These are phyloP conservation scores for Harpagoxenus sublaevis DNA, from an alignment of 2,888 invertebrate genomes.

Conservation along the genomic window DNA sequence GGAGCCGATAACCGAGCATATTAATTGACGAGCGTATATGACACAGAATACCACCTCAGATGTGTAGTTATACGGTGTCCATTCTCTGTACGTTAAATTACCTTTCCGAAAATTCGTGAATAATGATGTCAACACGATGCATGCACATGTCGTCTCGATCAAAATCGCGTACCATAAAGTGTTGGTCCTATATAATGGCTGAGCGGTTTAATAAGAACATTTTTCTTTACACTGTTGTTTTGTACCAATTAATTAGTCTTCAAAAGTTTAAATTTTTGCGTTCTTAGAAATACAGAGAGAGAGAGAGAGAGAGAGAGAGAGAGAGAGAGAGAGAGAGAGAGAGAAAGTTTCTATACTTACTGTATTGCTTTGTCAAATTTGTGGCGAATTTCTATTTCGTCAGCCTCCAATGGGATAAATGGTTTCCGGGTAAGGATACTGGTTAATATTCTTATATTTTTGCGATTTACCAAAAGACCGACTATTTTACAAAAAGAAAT, in stretches of 20 bases:
- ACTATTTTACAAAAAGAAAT: conserved; percentile 62
- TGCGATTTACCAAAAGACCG: conserved; percentile 58
- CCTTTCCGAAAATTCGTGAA: conserved; percentile 18
- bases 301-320: neutral
- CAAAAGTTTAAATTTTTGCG: neutral
- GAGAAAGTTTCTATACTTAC: conserved; percentile 44
- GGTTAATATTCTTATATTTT: conserved; percentile 42
- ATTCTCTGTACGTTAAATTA: conserved; percentile 48
- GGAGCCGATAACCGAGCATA: neutral
- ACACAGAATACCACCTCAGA: neutral
- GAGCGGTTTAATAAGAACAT: neutral
- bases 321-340: neutral
- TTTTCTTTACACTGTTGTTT: neutral
- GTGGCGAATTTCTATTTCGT: conserved; percentile 53
- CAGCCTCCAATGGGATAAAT: conserved; percentile 27
- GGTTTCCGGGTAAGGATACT: conserved; percentile 39
- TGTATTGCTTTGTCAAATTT: conserved; percentile 47
- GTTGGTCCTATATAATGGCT: conserved; percentile 46
- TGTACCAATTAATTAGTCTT: neutral
- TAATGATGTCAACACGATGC: neutral
- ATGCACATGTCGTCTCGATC: neutral
- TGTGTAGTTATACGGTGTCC: conserved; percentile 60
- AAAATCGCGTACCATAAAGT: conserved; percentile 41
- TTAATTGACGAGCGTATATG: conserved; percentile 44
- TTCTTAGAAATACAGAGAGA: neutral